Evolutionary conservation across 1,140 invertebrate genomes (phyloP).

Genomic region (Cotesia glomerata): DNA sequence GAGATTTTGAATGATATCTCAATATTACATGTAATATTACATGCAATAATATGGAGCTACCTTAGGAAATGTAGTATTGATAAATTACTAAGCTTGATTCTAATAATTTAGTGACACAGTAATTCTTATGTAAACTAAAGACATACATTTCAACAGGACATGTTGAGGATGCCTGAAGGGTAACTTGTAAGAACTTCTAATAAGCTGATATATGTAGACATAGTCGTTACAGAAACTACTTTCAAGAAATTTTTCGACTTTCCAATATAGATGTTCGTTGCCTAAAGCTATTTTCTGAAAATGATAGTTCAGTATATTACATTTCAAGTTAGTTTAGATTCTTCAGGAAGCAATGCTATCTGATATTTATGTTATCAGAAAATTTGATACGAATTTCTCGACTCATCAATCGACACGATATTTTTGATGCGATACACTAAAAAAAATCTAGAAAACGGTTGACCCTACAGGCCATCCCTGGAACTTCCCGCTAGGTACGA

Average conservation of each 20-base stretch:
- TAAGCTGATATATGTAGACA: slow-evolving; percentile 14
- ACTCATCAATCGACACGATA: too few relatives aligned
- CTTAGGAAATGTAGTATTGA: background rate
- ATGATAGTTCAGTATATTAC: background rate
- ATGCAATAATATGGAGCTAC: too few relatives aligned
- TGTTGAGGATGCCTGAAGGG: slow-evolving; percentile 11
- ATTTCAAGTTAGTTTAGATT: background rate
- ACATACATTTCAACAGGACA: slow-evolving; percentile 3
- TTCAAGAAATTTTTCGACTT: background rate
- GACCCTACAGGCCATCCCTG: too few relatives aligned
- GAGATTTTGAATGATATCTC: background rate
- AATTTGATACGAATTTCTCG: too few relatives aligned
- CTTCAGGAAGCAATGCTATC: too few relatives aligned
- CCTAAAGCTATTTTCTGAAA: background rate
- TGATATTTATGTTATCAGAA: too few relatives aligned
- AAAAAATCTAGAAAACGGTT: too few relatives aligned
- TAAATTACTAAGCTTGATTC: background rate
- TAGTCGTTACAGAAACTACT: background rate
- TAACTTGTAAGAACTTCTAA: slow-evolving; percentile 19
- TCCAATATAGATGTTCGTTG: background rate
- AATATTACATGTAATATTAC: too few relatives aligned
- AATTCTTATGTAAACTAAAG: background rate
- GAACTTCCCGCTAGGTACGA: too few relatives aligned
- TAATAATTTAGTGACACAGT: background rate
- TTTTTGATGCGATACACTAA: too few relatives aligned